These are phyloP conservation scores for Formicarius rufipectus DNA, from an alignment of 2,113 vertebrate species.

Conservation along the genomic window DNA sequence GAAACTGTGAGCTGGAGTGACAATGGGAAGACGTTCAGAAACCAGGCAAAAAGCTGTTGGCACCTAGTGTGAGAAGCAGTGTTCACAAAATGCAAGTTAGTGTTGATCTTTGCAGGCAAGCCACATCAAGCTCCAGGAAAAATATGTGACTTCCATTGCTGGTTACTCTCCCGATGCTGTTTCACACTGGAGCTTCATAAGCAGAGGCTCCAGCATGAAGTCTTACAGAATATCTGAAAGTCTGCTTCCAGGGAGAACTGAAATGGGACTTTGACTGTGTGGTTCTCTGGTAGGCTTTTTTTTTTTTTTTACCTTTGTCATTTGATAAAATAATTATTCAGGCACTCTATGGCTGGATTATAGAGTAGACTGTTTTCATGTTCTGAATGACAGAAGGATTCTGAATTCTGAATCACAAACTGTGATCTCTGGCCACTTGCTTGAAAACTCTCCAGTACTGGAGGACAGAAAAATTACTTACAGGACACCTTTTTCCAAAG, in stretches of 20 bases:
- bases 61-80: not conserved
- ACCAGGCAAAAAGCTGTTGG: not conserved
- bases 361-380: not conserved
- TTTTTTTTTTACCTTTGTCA: not conserved
- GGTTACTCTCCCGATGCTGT: not conserved
- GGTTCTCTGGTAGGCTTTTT: not conserved
- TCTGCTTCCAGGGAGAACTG: not conserved
- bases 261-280: not conserved
- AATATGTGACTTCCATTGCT: not conserved
- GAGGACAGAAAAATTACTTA: not conserved
- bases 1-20: not conserved
- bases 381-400: not conserved
- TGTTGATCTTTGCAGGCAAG: not conserved
- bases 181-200: not conserved
- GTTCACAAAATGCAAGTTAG: not conserved
- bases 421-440: not conserved
- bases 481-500: not conserved
- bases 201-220: not conserved
- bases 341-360: not conserved
- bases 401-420: not conserved
- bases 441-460: not conserved
- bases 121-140: not conserved
- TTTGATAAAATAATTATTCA: not conserved
- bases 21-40: not conserved
- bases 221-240: not conserved